Base-by-base conservation (phyloP, 2,888 invertebrate genomes). In the Endotricha flammealis region DNA sequence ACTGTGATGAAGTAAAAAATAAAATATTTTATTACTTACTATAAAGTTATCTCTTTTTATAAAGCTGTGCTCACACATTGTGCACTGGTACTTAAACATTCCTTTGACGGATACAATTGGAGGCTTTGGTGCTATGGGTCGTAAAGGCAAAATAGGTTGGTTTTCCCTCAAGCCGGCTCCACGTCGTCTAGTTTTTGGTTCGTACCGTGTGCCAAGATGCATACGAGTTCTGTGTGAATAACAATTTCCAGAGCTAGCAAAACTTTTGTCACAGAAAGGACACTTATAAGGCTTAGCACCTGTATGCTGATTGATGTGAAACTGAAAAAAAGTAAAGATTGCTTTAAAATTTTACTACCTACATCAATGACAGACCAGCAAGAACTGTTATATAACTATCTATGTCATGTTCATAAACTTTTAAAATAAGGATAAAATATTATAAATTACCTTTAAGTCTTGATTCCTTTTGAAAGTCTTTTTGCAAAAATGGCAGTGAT, bases 261-360 rank as follows among this genome's bases (percentile, higher is more conserved):
- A 91, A 36, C 90, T 85, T 69, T 91, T 91, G 0, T 92, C 91
- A 70, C 92, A 92, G 57, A 91, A 91, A 16, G 91, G 92, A 65
- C 92, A 92, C 69, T 91, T 89, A 68, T 92, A 92, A 12, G 92
- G 92, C 55, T 90, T 87, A 3, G 88, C 91, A 29, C 92, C 92
- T n/a, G 92, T 92, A 57, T 93, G 92, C 57, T 91, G 91, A 64
- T 92, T 92, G 57, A 91, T 90, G 61, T 93, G 92, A 64, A 92
- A 92, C 90, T 91, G 74, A 39, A 88, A 87, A 2, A 29, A 12
- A 7, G 29, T 32, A 35, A 11, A 24, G 7, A 17, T 23, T 20
- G 7, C 10, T 8, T 9, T 12, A 10, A 7, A 16, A 16, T 16
- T 4, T 16, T 4, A 16, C 4, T 16, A 16, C 4, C 16, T 3